Evolutionary conservation across 2,888 invertebrate species (phyloP).

Genomic region (Lochmaea crataegi): DNA sequence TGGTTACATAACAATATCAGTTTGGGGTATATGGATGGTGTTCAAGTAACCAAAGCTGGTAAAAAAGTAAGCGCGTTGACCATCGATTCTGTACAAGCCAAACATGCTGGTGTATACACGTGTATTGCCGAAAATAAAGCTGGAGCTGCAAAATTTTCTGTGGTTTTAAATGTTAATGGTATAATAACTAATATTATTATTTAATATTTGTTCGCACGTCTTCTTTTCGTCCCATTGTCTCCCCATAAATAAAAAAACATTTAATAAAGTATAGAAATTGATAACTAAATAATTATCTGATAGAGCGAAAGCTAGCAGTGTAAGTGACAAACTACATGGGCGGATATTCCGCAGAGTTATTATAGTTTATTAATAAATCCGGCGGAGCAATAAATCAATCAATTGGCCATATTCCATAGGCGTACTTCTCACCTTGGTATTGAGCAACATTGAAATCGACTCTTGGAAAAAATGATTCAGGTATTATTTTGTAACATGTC

Average conservation of each 20-base stretch:
- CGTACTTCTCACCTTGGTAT: too few species aligned
- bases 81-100: slow-evolving; percentile 73
- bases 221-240: slow-evolving; percentile 2
- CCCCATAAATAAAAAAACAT: neutral
- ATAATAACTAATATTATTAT: slow-evolving; percentile 54
- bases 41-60: slow-evolving; percentile 63
- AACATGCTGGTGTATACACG: slow-evolving; percentile 78
- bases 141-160: slow-evolving; percentile 73
- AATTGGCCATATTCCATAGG: too few species aligned
- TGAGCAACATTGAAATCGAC: too few species aligned
- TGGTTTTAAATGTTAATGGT: slow-evolving; percentile 77
- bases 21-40: slow-evolving; percentile 61
- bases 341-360: too few species aligned
- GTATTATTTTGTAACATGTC: too few species aligned
- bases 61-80: slow-evolving; percentile 73
- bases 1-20: slow-evolving; percentile 71
- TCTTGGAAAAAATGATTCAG: too few species aligned
- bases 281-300: too few species aligned
- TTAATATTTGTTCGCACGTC: slow-evolving; percentile 11
- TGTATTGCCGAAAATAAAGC: slow-evolving; percentile 77
- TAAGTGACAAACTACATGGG: too few species aligned
- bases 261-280: neutral
- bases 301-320: too few species aligned
- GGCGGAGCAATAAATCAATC: too few species aligned
- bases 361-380: too few species aligned